phyloP scores from a whole-genome alignment of 2,113 vertebrate species.

The Kryptolebias marmoratus region DNA sequence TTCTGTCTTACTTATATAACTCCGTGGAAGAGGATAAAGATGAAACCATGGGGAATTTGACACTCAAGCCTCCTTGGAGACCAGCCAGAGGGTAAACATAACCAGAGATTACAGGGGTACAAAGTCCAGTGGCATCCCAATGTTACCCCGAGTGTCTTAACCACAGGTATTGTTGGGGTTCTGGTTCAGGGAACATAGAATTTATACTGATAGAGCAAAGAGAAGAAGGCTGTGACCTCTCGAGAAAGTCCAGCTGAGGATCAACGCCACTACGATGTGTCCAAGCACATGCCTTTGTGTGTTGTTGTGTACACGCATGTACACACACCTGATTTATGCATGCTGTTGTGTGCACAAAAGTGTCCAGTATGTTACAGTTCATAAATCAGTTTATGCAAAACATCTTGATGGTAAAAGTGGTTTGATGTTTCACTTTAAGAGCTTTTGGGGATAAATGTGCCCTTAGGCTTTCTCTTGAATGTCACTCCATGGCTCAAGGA shows the following conservation, averaged over 20 bases:
- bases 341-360: conserved; percentile 14
- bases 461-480: conserved; percentile 5
- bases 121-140: conserved; percentile 31
- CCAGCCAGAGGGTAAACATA: conserved; percentile 24
- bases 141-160: conserved; percentile 37
- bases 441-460: conserved; percentile 11
- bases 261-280: not conserved
- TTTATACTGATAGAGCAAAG: conserved; percentile 25
- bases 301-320: conserved; percentile 4
- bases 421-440: conserved; percentile 22
- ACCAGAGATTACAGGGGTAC: conserved; percentile 44
- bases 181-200: conserved; percentile 40
- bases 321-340: conserved; percentile 37
- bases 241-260: conserved; percentile 14
- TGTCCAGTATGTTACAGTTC: conserved; percentile 22
- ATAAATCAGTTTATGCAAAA: conserved; percentile 46
- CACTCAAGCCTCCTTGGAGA: conserved; percentile 31
- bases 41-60: conserved; percentile 36
- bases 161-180: conserved; percentile 11
- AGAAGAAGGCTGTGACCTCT: conserved; percentile 21
- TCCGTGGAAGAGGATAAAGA: conserved; percentile 31
- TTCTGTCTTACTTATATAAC: conserved; percentile 34
- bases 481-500: conserved; percentile 10
- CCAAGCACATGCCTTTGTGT: conserved; percentile 8
- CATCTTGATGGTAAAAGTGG: conserved; percentile 24